Percentiles rank a stretch among this genome's conserved stretches.
Evolutionary conservation across 1,140 invertebrate species (phyloP).

Genomic region (Pygmarrhopalites habei): DNA sequence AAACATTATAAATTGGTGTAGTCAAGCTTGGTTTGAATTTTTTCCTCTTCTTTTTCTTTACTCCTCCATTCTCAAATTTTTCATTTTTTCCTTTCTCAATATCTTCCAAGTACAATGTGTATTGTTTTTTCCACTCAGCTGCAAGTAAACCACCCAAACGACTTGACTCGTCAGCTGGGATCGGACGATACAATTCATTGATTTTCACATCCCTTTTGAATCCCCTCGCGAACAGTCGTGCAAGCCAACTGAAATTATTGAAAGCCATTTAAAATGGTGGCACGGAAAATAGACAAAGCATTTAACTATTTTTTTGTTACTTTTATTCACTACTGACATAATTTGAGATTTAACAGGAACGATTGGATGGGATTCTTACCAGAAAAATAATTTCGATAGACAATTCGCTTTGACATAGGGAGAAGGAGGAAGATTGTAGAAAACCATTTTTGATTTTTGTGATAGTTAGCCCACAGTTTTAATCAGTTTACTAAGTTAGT

Average conservation of each 20-base stretch:
- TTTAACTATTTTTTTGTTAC: background rate
- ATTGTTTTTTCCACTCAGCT: slow-evolving; percentile 45
- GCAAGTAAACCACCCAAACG: slow-evolving; percentile 23
- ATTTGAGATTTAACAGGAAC: background rate
- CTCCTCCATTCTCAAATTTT: background rate
- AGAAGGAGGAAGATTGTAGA: too few species aligned
- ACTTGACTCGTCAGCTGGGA: slow-evolving; percentile 28
- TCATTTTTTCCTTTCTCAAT: slow-evolving; percentile 31
- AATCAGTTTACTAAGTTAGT: too few species aligned
- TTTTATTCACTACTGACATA: background rate
- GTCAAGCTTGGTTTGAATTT: slow-evolving; percentile 41
- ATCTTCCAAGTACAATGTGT: too few species aligned
- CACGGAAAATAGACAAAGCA: background rate
- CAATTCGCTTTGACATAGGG: slow-evolving; percentile 22
- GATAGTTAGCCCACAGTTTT: too few species aligned
- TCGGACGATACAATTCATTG: slow-evolving; percentile 41
- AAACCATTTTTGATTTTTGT: too few species aligned
- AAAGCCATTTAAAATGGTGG: background rate
- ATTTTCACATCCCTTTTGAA: slow-evolving; percentile 41
- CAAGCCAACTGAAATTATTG: slow-evolving; percentile 29
- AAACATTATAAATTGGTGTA: slow-evolving; percentile 42
- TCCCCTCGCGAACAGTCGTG: slow-evolving; percentile 34
- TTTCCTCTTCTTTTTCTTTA: slow-evolving; percentile 4
- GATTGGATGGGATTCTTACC: slow-evolving; percentile 22
- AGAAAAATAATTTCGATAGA: slow-evolving; percentile 31